These are phyloP conservation scores for Campoplex capitator DNA, from an alignment of 2,888 invertebrate species.

Conservation along the genomic window DNA sequence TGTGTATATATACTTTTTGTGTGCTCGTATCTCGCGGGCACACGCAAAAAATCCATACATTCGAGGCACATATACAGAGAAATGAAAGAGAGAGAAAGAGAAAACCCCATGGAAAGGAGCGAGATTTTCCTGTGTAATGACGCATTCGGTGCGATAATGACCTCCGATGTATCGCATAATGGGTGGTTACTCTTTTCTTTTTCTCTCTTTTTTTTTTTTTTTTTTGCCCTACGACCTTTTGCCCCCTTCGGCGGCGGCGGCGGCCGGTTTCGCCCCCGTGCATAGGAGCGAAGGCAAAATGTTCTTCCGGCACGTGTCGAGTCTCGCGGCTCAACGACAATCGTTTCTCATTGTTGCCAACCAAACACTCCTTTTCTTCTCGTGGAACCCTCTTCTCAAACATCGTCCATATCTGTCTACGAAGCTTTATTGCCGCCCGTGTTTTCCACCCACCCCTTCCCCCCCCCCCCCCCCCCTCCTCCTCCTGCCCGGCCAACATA, in stretches of 20 bases:
- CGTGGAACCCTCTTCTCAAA: constrained; percentile 10
- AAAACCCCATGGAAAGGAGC: too few species aligned
- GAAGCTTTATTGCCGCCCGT: constrained; percentile 21
- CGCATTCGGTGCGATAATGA: constrained; percentile 65
- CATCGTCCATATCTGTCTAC: constrained; percentile 29
- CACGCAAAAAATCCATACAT: not conserved
- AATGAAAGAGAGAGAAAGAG: not conserved
- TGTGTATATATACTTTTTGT: not conserved
- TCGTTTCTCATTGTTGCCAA: constrained; percentile 66
- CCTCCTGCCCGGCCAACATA: not conserved
- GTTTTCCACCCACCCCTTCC: not conserved
- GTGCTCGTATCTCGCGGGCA: not conserved
- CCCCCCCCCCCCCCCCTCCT: not conserved
- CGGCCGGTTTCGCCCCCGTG: constrained; percentile 27
- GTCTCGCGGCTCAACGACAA: constrained; percentile 62
- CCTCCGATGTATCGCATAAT: constrained; percentile 69
- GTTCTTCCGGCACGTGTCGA: constrained; percentile 70
- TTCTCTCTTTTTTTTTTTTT: not conserved
- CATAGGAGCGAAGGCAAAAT: constrained; percentile 41
- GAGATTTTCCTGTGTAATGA: constrained; percentile 62
- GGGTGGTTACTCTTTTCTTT: constrained; percentile 62
- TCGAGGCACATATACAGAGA: not conserved
- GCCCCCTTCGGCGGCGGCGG: constrained; percentile 12
- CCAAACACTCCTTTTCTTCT: constrained; percentile 35
- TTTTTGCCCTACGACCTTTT: not conserved